These are phyloP conservation scores for Pangasius macronema DNA, from an alignment of 2,797 vertebrate species.

Conservation along the genomic window DNA sequence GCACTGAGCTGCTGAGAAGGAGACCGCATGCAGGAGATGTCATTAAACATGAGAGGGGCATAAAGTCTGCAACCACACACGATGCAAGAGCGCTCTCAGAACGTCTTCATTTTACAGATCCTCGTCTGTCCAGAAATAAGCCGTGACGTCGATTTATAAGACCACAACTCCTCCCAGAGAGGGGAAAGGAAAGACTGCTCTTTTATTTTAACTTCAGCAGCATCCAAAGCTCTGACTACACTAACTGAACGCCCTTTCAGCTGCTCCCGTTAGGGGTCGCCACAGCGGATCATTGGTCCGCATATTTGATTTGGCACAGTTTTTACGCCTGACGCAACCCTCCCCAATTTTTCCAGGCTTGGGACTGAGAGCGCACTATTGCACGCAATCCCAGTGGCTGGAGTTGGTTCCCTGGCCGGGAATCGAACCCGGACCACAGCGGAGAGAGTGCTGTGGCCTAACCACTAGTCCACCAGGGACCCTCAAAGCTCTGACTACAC, in stretches of 20 bases:
- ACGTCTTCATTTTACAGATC: constrained; percentile 8
- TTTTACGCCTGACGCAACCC: too few relatives aligned
- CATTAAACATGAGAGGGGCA: constrained; percentile 47
- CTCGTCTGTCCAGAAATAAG: not conserved
- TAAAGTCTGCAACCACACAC: constrained; percentile 37
- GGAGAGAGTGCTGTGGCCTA: too few relatives aligned
- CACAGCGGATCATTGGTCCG: too few relatives aligned
- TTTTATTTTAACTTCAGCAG: not conserved
- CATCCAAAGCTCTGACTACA: not conserved
- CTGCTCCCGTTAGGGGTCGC: too few relatives aligned
- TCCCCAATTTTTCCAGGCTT: too few relatives aligned
- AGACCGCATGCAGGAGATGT: constrained; percentile 27
- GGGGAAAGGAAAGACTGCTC: not conserved
- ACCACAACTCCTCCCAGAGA: constrained; percentile 7
- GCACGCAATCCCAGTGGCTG: too few relatives aligned
- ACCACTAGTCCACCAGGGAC: too few relatives aligned
- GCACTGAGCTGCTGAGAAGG: constrained; percentile 39
- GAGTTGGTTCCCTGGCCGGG: too few relatives aligned
- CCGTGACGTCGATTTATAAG: not conserved
- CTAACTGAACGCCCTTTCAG: too few relatives aligned
- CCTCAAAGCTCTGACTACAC: not conserved
- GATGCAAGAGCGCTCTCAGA: not conserved
- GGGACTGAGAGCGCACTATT: too few relatives aligned
- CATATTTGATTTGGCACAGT: too few relatives aligned
- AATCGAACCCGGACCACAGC: too few relatives aligned